Evolutionary conservation across 1,140 invertebrate species (phyloP), one percentile per base, ranked within the genome.

Genomic region (Acromyrmex heyeri): DNA sequence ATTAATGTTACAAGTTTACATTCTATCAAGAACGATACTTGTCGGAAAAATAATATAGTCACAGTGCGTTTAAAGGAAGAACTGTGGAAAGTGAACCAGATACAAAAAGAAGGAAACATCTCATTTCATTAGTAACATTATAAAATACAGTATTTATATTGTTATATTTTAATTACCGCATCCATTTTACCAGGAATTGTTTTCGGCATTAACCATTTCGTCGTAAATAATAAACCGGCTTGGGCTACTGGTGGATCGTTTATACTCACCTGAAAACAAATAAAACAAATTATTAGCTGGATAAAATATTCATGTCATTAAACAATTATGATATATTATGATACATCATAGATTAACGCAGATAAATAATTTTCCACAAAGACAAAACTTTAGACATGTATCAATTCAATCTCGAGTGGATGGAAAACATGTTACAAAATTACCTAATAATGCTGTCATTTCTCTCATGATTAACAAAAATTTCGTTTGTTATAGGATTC

Each of bases 261-360:
- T 34, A 57, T 83, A 83, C 79, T 83, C 79, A 83, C 79, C 79
- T 83, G 69, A 48, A 83, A 83, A 24, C 55, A 75, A 21, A 75
- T 3, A 50, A 83, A 38, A 62, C 5, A 73, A 48, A 62, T 82
- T 27, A 82, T 61, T 73, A 72, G 44, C 4, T 21, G 38, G 16
- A 34, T 14, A 50, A 50, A 75, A 73, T 48, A 59, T 18, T 14
- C 4, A 2, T 59, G 48, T 12, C 1, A 16, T 55, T 16, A 48
- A 61, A 57, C 61, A 83, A 73, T 82, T 59, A 44, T 21, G 3
- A 50, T 14, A 38, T 27, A 10, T n/a, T 44, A 6, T 24, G 24
- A 24, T 10, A 27, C 2, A n/a, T 1, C 2, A 8, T 0, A 38
- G 27, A 48, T 21, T 12, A 7, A n/a, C 4, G 12, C 5, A 18